A percentile compares a stretch with the other conserved stretches of the same genome.
Conservation (phyloP, 2,797 vertebrate genomes). For the Sebastiscus tertius region DNA sequence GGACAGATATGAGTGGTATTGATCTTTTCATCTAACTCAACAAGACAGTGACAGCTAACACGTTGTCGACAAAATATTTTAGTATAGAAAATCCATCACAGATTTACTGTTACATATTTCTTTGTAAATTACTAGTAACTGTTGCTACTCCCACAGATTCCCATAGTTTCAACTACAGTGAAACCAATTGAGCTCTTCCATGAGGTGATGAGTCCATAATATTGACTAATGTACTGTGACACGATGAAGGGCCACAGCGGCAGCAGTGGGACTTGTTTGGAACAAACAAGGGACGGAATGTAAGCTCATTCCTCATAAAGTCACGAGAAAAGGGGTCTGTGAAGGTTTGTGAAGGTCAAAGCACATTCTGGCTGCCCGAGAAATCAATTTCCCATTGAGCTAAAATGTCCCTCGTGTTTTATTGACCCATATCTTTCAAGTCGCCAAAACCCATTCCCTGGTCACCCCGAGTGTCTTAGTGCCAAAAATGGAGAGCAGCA, state of each 20-base stretch:
- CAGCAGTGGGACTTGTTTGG: constrained; percentile 25
- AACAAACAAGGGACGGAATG: constrained; percentile 51
- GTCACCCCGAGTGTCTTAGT: constrained; percentile 44
- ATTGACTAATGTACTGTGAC: constrained; percentile 45
- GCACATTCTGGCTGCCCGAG: constrained; percentile 50
- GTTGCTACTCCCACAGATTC: not conserved
- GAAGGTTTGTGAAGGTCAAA: constrained; percentile 74
- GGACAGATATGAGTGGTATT: not conserved
- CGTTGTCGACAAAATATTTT: not conserved
- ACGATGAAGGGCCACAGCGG: constrained; percentile 2
- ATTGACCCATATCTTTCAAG: constrained; percentile 80
- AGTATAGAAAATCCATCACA: not conserved
- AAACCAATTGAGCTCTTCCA: constrained; percentile 15
- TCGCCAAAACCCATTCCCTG: constrained; percentile 61
- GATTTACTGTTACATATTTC: not conserved
- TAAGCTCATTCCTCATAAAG: constrained; percentile 51
- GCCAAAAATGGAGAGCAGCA: constrained; percentile 44
- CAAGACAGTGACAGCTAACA: not conserved
- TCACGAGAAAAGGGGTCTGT: constrained; percentile 38
- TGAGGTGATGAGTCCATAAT: constrained; percentile 32
- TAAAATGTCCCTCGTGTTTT: constrained; percentile 75
- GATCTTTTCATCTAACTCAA: not conserved
- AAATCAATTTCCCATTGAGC: constrained; percentile 80
- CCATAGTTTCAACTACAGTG: constrained; percentile 2
- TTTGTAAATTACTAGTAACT: not conserved